These are phyloP conservation scores for Coremacera marginata DNA, from an alignment of 2,888 invertebrate genomes.

Conservation along the genomic window DNA sequence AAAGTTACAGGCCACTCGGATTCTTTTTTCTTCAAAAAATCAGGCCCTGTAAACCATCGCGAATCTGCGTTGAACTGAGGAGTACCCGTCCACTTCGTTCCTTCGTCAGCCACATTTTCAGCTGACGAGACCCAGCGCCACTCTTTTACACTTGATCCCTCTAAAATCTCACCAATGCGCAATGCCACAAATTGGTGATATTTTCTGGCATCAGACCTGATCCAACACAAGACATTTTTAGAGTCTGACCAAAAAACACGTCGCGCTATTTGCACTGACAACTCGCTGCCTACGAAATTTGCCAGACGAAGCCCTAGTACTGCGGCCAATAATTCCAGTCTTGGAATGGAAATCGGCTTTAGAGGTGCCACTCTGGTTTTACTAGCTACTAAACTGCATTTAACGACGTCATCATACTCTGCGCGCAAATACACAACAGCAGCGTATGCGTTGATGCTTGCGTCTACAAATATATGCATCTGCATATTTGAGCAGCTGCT, in stretches of 20 bases:
- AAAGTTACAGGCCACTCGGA: conserved; percentile 9
- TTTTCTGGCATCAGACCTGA: conserved; percentile 18
- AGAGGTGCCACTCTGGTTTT: conserved; percentile 32
- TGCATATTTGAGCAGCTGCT: not conserved
- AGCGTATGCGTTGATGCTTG: no score
- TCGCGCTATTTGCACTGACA: conserved; percentile 20
- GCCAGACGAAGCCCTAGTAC: conserved; percentile 12
- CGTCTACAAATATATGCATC: no score
- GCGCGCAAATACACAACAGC: not conserved
- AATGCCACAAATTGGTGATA: conserved; percentile 13
- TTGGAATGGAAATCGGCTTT: not conserved
- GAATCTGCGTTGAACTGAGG: not conserved
- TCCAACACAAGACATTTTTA: conserved; percentile 16
- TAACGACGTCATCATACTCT: not conserved
- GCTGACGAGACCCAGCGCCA: not conserved
- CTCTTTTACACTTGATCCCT: no score
- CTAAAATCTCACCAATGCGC: no score
- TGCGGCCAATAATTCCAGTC: conserved; percentile 21
- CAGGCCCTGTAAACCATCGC: conserved; percentile 34
- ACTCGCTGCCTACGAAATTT: conserved; percentile 16
- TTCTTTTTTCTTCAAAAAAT: not conserved
- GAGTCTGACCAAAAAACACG: conserved; percentile 42
- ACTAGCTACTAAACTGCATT: conserved; percentile 18
- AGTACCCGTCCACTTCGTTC: not conserved
- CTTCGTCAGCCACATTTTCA: conserved; percentile 8